A percentile compares a stretch with the other conserved stretches of the same genome.
Conservation (phyloP, 2,113 vertebrate genomes). For the Cheilinus undulatus region DNA sequence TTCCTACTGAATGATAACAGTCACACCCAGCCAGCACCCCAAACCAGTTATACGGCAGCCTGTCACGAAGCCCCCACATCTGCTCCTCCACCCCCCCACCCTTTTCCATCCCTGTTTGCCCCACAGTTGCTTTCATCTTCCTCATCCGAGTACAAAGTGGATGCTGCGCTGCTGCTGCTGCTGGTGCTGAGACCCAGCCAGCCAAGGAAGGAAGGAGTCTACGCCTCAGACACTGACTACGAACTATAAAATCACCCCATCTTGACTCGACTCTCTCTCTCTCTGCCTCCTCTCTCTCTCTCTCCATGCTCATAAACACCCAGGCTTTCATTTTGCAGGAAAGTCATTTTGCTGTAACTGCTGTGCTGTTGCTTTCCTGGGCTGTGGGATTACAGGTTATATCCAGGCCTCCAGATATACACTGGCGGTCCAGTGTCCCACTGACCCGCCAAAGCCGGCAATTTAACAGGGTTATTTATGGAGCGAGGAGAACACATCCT, state of each 20-base stretch:
- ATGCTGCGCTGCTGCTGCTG: slow-evolving; percentile 69
- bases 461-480: slow-evolving; percentile 79
- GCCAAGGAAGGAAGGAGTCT: slow-evolving; percentile 63
- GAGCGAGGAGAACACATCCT: slow-evolving; percentile 67
- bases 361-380: slow-evolving; percentile 75
- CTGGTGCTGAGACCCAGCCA: slow-evolving; percentile 69
- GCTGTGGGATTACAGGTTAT: slow-evolving; percentile 77
- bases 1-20: slow-evolving; percentile 41
- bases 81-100: slow-evolving; percentile 10
- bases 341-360: slow-evolving; percentile 71
- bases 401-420: slow-evolving; percentile 72
- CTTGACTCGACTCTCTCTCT: slow-evolving; percentile 29
- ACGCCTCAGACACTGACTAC: slow-evolving; percentile 58
- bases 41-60: slow-evolving; percentile 51
- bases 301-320: slow-evolving; percentile 56
- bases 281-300: slow-evolving; percentile 6
- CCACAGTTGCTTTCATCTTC: slow-evolving; percentile 69
- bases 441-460: slow-evolving; percentile 80
- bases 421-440: slow-evolving; percentile 70
- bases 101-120: slow-evolving; percentile 48
- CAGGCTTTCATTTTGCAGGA: slow-evolving; percentile 66
- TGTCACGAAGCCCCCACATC: slow-evolving; percentile 45
- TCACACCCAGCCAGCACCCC: slow-evolving; percentile 36
- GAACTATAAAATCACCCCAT: slow-evolving; percentile 58
- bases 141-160: slow-evolving; percentile 68